Base-by-base conservation (phyloP, 2,888 invertebrate genomes). In the Phlogophora meticulosa region DNA sequence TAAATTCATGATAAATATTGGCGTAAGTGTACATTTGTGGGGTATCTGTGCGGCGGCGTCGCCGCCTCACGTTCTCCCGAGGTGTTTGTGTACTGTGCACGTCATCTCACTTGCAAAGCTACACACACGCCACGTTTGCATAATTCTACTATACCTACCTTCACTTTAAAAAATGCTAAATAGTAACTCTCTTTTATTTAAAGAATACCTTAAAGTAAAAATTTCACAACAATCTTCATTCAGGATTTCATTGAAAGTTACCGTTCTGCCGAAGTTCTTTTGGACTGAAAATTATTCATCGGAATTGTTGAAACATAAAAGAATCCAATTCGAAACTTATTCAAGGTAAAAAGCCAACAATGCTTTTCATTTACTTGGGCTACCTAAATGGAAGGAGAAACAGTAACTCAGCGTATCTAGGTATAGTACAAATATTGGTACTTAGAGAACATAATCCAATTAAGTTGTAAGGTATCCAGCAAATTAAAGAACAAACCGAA, bases 31-130 rank as follows among this genome's bases (percentile, higher is more conserved):
- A 73, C 15, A 56, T 57, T 45, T 45, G 51, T 57, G 45, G 51
- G 17, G 70, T 69, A 62, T 73, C 48, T 28, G 22, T 42, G 51
- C 22, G 42, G 46, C 58, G 45, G 24, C 38, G 34, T 17, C 22
- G 51, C 22, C 28, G 36, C 22, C 43, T 57, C 76, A 48, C 61
- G 61, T 43, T 53, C 38, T 43, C 46, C 28, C 4, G 3, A 67
- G 49, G 40, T 42, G 75, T 72, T 61, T 69, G 57, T 53, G 69
- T 55, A 53, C 34, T 13, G 46, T 48, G 52, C 69, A 45, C 57
- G 70, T 53, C 69, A 73, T 75, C 52, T 75, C 43, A 68, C 57
- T 71, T 76, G 65, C 60, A 57, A 75, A 75, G 42, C 77, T 66
- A 34, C 49, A 45, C 52, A 74, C 22, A 66, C 63, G 22, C 59